phyloP scores from a whole-genome alignment of 2,888 invertebrate species.

The Troides helena region DNA sequence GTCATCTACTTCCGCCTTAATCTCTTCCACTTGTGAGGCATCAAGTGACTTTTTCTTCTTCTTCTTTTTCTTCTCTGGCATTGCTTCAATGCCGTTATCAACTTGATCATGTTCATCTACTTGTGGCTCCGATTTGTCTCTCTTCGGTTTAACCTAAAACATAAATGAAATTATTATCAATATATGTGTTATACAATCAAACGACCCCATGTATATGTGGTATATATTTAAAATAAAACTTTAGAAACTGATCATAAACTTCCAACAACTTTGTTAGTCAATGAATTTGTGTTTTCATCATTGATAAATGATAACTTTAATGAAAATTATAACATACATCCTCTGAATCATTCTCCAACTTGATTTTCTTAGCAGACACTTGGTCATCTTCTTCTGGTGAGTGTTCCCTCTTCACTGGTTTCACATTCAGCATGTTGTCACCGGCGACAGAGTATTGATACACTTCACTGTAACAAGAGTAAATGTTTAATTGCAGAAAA shows the following conservation, averaged over 20 bases:
- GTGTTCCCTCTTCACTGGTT: slow-evolving; percentile 79
- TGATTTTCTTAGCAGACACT: slow-evolving; percentile 73
- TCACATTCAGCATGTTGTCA: slow-evolving; percentile 88
- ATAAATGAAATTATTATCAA: slow-evolving; percentile 6
- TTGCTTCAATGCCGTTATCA: slow-evolving; percentile 40
- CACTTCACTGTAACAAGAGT: slow-evolving; percentile 82
- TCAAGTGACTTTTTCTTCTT: slow-evolving; percentile 75
- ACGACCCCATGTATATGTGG: too few species aligned
- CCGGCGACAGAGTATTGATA: slow-evolving; percentile 88
- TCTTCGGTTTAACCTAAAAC: slow-evolving; percentile 58
- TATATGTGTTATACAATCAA: neutral
- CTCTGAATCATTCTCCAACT: slow-evolving; percentile 68
- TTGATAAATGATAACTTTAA: too few species aligned
- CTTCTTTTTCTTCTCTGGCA: slow-evolving; percentile 68
- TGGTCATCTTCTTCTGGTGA: slow-evolving; percentile 66
- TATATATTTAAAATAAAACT: too few species aligned
- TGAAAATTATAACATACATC: slow-evolving; percentile 44
- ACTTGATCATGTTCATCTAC: slow-evolving; percentile 38
- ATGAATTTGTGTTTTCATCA: too few species aligned
- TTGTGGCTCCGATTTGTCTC: slow-evolving; percentile 37
- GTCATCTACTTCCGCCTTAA: slow-evolving; percentile 36
- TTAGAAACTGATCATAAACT: too few species aligned
- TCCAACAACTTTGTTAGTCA: too few species aligned
- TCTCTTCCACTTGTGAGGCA: slow-evolving; percentile 45
- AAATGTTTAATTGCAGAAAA: too few species aligned